A percentile compares a stretch with the other conserved stretches of the same genome.
These are phyloP conservation scores for Erebia palarica DNA, from an alignment of 2,888 invertebrate genomes.

Conservation along the genomic window DNA sequence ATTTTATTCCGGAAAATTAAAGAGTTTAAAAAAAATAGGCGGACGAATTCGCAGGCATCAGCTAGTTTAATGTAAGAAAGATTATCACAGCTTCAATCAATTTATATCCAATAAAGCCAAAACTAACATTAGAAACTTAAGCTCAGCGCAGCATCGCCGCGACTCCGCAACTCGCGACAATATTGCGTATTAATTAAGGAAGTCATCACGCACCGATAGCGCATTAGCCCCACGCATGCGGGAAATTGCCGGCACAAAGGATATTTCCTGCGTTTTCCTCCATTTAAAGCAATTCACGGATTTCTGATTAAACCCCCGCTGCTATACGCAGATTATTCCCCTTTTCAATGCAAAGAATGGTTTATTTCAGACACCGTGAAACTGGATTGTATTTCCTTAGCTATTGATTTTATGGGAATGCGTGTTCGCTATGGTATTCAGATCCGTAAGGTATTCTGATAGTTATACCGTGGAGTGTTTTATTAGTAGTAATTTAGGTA, in stretches of 20 bases:
- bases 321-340: conserved; percentile 79
- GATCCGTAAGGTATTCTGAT: neutral
- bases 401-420: conserved; percentile 70
- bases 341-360: conserved; percentile 80
- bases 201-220: conserved; percentile 80
- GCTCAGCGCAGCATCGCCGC: neutral
- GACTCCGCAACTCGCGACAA: conserved; percentile 41
- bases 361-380: conserved; percentile 80
- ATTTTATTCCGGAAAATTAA: conserved; percentile 50
- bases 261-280: conserved; percentile 82
- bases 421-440: conserved; percentile 29
- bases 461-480: neutral
- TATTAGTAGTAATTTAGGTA: neutral
- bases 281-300: conserved; percentile 82
- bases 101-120: neutral
- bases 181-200: conserved; percentile 81
- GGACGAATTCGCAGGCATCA: too few species aligned
- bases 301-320: conserved; percentile 81
- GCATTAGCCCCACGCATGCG: conserved; percentile 77
- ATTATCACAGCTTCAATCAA: too few species aligned
- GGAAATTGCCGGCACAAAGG: conserved; percentile 80
- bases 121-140: neutral
- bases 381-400: conserved; percentile 78
- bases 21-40: too few species aligned
- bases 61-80: too few species aligned